phyloP scores from a whole-genome alignment of 2,888 invertebrate genomes.

The Drosophila nigricruria region DNA sequence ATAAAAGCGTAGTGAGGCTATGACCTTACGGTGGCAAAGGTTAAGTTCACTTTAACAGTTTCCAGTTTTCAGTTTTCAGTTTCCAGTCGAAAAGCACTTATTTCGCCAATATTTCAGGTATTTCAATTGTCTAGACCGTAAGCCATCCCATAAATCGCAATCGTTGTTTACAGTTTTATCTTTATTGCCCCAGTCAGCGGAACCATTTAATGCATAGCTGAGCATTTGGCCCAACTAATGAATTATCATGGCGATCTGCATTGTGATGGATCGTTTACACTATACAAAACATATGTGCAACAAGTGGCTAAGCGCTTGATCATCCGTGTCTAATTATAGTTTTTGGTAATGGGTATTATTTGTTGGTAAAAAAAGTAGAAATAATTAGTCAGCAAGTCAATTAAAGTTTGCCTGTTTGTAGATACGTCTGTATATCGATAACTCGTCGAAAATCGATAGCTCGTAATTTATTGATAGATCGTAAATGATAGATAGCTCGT shows the following conservation, averaged over 20 bases:
- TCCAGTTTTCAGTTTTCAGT: not conserved
- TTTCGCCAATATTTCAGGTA: slow-evolving; percentile 9
- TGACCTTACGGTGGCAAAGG: slow-evolving; percentile 11
- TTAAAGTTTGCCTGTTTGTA: not conserved
- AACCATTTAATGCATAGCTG: slow-evolving; percentile 16
- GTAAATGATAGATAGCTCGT: too few species aligned
- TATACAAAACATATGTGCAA: slow-evolving; percentile 1
- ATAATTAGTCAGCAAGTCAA: not conserved
- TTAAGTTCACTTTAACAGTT: slow-evolving; percentile 13
- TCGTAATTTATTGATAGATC: too few species aligned
- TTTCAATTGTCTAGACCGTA: slow-evolving; percentile 9
- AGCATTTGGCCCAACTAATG: not conserved
- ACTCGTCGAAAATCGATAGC: not conserved
- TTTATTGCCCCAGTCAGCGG: slow-evolving; percentile 16
- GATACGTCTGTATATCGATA: too few species aligned
- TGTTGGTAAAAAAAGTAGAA: too few species aligned
- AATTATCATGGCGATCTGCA: slow-evolving; percentile 28
- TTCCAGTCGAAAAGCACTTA: not conserved
- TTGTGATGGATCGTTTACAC: slow-evolving; percentile 18
- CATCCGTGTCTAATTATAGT: not conserved
- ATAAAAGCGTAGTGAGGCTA: not conserved
- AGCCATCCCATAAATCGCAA: slow-evolving; percentile 16
- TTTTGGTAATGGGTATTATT: too few species aligned
- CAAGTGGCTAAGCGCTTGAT: not conserved
- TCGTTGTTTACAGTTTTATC: slow-evolving; percentile 23